Evolutionary conservation across 2,888 invertebrate species (phyloP).

Genomic region (Drosophila putrida): DNA sequence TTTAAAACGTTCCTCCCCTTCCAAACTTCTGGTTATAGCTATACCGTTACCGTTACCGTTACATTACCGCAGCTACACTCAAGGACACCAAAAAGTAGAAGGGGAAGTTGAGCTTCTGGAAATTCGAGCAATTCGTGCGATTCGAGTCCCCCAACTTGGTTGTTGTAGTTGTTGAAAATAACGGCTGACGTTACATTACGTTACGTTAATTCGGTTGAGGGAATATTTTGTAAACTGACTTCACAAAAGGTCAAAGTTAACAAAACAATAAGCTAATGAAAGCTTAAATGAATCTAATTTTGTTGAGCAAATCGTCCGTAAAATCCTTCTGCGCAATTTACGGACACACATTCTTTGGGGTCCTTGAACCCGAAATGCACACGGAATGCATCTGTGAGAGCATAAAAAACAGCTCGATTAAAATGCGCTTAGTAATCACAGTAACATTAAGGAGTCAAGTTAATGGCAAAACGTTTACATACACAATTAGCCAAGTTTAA

Average conservation of each 20-base stretch:
- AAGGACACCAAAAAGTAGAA: constrained; percentile 18
- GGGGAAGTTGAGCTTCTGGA: not conserved
- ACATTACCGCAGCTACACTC: constrained; percentile 9
- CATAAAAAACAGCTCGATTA: constrained; percentile 13
- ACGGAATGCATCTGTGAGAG: constrained; percentile 5
- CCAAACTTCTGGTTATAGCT: constrained; percentile 3
- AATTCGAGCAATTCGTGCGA: constrained; percentile 9
- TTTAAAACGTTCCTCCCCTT: constrained; percentile 10
- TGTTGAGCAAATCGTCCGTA: not conserved
- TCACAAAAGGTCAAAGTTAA: constrained; percentile 3
- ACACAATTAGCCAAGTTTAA: constrained; percentile 69
- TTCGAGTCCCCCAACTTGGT: not conserved
- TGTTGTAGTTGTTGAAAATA: not conserved
- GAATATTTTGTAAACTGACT: not conserved
- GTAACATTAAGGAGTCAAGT: constrained; percentile 58
- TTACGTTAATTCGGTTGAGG: constrained; percentile 6
- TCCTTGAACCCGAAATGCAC: constrained; percentile 17
- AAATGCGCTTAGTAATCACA: constrained; percentile 56
- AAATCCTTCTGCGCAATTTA: not conserved
- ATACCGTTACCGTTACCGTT: constrained; percentile 4
- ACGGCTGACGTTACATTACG: not conserved
- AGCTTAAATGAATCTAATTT: not conserved
- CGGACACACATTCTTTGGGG: not conserved
- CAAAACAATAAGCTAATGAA: not conserved
- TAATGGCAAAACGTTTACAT: constrained; percentile 75